Conservation (phyloP, 2,888 invertebrate species). For the Operophtera brumata region DNA sequence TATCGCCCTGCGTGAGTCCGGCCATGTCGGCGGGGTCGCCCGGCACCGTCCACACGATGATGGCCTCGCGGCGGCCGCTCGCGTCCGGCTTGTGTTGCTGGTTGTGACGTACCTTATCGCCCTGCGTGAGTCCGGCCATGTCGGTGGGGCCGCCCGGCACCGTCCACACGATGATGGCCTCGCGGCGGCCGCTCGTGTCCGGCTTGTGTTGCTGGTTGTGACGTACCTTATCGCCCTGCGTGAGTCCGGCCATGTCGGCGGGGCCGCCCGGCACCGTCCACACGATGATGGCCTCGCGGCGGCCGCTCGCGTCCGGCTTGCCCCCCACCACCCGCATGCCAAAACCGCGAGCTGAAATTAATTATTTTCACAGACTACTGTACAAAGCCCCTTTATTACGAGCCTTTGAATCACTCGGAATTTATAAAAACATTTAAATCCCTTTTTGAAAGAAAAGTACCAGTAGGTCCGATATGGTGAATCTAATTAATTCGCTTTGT, state of each 20-base stretch:
- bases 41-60: slow-evolving; percentile 95
- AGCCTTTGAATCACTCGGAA: slow-evolving; percentile 32
- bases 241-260: slow-evolving; percentile 93
- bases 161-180: slow-evolving; percentile 95
- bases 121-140: slow-evolving; percentile 92
- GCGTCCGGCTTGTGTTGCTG: slow-evolving; percentile 89
- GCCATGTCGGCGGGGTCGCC: slow-evolving; percentile 95
- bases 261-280: slow-evolving; percentile 96
- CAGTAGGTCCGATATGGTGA: slow-evolving; percentile 15
- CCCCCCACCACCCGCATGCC: slow-evolving; percentile 98
- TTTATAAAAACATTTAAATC: slow-evolving; percentile 24
- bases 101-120: slow-evolving; percentile 85
- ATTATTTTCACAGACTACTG: slow-evolving; percentile 36
- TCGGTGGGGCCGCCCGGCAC: slow-evolving; percentile 96
- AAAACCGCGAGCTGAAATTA: slow-evolving; percentile 88
- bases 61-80: slow-evolving; percentile 93
- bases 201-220: slow-evolving; percentile 76
- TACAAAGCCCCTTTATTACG: slow-evolving; percentile 29
- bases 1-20: slow-evolving; percentile 93
- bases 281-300: slow-evolving; percentile 93
- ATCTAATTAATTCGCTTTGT: slow-evolving; percentile 21
- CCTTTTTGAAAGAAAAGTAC: slow-evolving; percentile 27
- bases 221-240: slow-evolving; percentile 92
- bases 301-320: slow-evolving; percentile 91
- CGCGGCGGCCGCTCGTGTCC: slow-evolving; percentile 90